phyloP scores from a whole-genome alignment of 2,113 vertebrate genomes.

The Eurystomus gularis region DNA sequence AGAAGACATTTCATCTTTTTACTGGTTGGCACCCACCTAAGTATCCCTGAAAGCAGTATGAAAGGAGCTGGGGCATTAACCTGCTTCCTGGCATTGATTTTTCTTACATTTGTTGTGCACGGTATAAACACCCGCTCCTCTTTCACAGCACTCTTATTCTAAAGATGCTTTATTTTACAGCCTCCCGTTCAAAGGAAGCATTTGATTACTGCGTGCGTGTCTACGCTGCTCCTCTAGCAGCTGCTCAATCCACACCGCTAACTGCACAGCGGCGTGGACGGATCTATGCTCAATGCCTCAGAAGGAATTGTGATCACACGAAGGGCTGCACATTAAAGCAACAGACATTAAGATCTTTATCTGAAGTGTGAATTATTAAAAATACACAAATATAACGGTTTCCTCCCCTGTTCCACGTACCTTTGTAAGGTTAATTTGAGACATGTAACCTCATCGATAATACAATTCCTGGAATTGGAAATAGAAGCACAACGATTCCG shows the following conservation, averaged over 20 bases:
- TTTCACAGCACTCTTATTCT: neutral
- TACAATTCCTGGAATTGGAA: neutral
- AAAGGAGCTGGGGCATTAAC: neutral
- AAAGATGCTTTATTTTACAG: neutral
- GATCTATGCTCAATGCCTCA: neutral
- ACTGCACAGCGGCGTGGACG: neutral
- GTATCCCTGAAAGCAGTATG: neutral
- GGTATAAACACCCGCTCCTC: neutral
- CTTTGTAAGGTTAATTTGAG: neutral
- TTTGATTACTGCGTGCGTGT: neutral
- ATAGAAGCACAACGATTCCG: neutral
- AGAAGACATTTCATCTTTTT: neutral
- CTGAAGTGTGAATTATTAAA: neutral
- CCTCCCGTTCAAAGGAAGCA: neutral
- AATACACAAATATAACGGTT: neutral
- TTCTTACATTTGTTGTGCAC: neutral
- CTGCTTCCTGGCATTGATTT: neutral
- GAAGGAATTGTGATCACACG: rapidly evolving
- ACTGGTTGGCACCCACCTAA: neutral
- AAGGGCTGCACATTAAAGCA: neutral
- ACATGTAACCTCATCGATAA: neutral
- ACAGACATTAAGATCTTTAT: too few species aligned
- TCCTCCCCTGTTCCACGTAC: rapidly evolving
- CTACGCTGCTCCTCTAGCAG: neutral
- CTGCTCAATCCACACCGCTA: neutral